phyloP scores from a whole-genome alignment of 2,888 invertebrate species.

The Desoria tigrina region DNA sequence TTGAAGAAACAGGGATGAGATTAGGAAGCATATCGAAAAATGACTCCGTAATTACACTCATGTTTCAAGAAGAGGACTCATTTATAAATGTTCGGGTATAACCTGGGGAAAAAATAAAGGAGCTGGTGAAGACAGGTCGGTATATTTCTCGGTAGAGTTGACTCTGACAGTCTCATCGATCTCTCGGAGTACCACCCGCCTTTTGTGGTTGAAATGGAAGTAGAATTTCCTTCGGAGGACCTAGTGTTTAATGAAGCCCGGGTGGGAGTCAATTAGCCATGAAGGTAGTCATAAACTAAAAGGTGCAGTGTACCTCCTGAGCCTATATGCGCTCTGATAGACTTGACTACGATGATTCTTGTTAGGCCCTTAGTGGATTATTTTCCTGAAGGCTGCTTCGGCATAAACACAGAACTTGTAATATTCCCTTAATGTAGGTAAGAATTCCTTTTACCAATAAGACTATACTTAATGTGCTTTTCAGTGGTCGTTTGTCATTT shows the following conservation, averaged over 20 bases:
- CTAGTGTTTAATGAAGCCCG: constrained; percentile 35
- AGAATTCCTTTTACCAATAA: too few species aligned
- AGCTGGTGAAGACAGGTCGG: constrained; percentile 47
- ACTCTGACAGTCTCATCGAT: constrained; percentile 50
- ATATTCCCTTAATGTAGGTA: too few species aligned
- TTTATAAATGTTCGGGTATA: constrained; percentile 15
- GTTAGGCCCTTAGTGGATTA: too few species aligned
- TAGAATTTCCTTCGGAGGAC: not conserved
- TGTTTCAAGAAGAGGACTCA: constrained; percentile 12
- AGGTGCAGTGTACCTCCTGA: too few species aligned
- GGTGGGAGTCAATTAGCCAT: constrained; percentile 51
- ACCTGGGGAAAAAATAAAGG: constrained; percentile 5
- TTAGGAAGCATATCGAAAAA: too few species aligned
- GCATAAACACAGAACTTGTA: too few species aligned
- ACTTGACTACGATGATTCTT: too few species aligned
- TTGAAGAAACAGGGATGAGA: too few species aligned
- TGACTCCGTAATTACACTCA: not conserved
- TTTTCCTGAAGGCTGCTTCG: too few species aligned
- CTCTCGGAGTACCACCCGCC: constrained; percentile 19
- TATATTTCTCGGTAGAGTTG: constrained; percentile 42
- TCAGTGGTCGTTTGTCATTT: too few species aligned
- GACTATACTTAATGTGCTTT: too few species aligned
- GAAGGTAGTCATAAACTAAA: constrained; percentile 41
- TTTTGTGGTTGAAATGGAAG: constrained; percentile 11
- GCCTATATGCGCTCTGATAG: too few species aligned